A percentile compares a stretch with the other conserved stretches of the same genome.
phyloP scores from a whole-genome alignment of 2,113 vertebrate species.

The Ibidorhyncha struthersii region DNA sequence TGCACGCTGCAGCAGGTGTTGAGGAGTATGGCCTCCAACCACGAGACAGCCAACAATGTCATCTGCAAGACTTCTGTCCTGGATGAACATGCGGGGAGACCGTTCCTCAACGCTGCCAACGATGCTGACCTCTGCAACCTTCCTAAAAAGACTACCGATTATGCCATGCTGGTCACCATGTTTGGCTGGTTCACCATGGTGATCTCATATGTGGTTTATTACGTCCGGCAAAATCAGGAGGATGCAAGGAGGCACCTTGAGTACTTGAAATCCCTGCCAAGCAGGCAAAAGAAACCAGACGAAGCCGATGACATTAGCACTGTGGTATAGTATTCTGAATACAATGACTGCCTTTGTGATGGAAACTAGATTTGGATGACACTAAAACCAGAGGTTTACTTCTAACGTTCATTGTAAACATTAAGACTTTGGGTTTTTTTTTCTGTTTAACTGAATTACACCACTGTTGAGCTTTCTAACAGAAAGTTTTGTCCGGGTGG shows the following conservation, averaged over 20 bases:
- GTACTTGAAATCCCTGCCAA: conserved; percentile 99
- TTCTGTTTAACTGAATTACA: conserved; percentile 68
- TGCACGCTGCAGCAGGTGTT: conserved; percentile 96
- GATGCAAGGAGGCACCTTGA: conserved; percentile 96
- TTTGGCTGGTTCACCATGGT: conserved; percentile 99
- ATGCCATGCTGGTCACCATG: conserved; percentile 99
- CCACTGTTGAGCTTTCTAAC: conserved; percentile 74
- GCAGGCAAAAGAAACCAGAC: conserved; percentile 97
- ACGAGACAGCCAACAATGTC: conserved; percentile 88
- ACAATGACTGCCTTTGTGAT: conserved; percentile 9
- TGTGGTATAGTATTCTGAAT: conserved; percentile 84
- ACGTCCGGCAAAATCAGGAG: conserved; percentile 97
- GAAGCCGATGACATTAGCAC: conserved; percentile 96
- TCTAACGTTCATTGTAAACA: conserved; percentile 72
- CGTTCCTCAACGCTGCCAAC: conserved; percentile 86
- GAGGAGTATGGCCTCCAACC: conserved; percentile 94
- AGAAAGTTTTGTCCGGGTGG: conserved; percentile 64
- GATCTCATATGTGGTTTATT: conserved; percentile 98
- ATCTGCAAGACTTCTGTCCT: conserved; percentile 94
- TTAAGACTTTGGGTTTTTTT: conserved; percentile 60
- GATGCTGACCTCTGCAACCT: conserved; percentile 95
- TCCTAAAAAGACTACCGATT: conserved; percentile 96
- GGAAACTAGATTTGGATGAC: conserved; percentile 14
- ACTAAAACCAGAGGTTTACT: conserved; percentile 72
- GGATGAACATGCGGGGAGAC: conserved; percentile 87